Evolutionary conservation across 2,888 invertebrate genomes (phyloP).

Genomic region (Eupeodes luniger): DNA sequence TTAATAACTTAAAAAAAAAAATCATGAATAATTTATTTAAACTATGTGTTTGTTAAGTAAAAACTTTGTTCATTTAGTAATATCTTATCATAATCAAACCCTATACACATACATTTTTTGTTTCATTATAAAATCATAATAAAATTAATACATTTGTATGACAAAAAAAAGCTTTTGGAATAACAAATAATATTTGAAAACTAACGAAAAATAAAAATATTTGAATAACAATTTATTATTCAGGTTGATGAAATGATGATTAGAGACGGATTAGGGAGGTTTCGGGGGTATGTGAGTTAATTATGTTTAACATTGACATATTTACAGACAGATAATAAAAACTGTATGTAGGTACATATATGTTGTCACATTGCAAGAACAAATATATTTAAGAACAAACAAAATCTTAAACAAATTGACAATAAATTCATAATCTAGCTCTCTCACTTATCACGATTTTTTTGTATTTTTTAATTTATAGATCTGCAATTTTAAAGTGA

Average conservation of each 20-base stretch:
- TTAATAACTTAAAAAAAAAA: neutral
- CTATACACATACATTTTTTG: neutral
- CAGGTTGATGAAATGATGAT: neutral
- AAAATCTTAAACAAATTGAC: slow-evolving; percentile 12
- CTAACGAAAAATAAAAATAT: neutral
- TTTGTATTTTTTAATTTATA: neutral
- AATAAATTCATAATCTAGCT: slow-evolving; percentile 1
- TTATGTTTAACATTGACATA: slow-evolving; percentile 30
- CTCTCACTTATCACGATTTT: slow-evolving; percentile 3
- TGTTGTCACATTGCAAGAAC: slow-evolving; percentile 8
- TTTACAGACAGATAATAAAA: neutral
- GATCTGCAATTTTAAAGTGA: neutral
- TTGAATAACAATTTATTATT: neutral
- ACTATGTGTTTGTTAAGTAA: neutral
- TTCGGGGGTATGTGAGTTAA: slow-evolving; percentile 1
- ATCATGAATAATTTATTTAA: neutral
- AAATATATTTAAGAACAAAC: neutral
- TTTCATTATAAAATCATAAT: too few relatives aligned
- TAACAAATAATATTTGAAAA: neutral
- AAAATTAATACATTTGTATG: too few relatives aligned
- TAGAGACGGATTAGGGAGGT: neutral
- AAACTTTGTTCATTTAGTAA: neutral
- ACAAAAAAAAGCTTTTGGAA: neutral
- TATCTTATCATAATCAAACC: neutral
- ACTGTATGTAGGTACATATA: neutral